phyloP scores from a whole-genome alignment of 2,888 invertebrate species.

The Epicampocera succincta region DNA sequence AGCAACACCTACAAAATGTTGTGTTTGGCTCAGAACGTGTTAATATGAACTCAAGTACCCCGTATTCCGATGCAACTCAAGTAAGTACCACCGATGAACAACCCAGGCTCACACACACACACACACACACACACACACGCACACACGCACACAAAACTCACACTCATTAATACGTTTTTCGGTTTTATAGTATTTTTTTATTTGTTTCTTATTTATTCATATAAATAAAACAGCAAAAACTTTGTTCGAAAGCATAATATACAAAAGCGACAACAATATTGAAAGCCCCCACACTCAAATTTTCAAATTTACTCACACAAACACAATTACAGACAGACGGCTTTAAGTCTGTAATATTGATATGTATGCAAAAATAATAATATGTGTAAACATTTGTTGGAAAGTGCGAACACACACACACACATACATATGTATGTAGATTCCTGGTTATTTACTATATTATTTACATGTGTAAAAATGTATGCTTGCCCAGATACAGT shows the following conservation, averaged over 20 bases:
- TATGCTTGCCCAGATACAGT: slow-evolving; percentile 1
- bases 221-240: slow-evolving; percentile 29
- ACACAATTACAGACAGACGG: neutral
- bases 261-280: slow-evolving; percentile 38
- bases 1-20: slow-evolving; percentile 74
- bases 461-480: neutral
- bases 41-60: slow-evolving; percentile 94
- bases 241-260: slow-evolving; percentile 33
- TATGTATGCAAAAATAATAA: slow-evolving; percentile 12
- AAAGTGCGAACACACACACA: slow-evolving; percentile 13
- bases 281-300: slow-evolving; percentile 45
- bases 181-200: slow-evolving; percentile 21
- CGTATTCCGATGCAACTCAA: slow-evolving; percentile 99
- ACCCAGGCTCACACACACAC: neutral
- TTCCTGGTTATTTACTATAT: neutral
- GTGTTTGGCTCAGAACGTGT: slow-evolving; percentile 95
- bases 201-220: slow-evolving; percentile 10
- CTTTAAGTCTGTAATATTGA: neutral
- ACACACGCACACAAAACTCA: no score
- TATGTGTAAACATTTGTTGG: slow-evolving; percentile 39
- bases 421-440: neutral
- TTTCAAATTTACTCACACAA: neutral
- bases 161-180: neutral
- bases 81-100: slow-evolving; percentile 83
- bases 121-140: slow-evolving; percentile 43